phyloP scores from a whole-genome alignment of 35 echinoderm and acorn worm species.

The Apostichopus parvimensis region DNA sequence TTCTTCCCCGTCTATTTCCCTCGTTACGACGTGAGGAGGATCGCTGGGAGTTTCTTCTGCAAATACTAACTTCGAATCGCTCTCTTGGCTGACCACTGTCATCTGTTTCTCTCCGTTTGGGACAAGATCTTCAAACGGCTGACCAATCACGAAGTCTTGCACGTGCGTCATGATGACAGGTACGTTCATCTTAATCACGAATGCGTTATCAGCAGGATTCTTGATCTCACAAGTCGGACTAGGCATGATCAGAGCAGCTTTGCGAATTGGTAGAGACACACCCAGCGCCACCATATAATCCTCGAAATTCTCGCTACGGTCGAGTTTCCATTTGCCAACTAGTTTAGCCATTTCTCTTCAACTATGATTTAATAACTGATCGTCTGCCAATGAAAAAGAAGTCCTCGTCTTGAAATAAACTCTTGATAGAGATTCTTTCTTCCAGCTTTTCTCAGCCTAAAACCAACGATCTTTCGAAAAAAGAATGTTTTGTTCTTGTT shows the following conservation, averaged over 20 bases:
- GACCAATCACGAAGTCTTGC: conserved; percentile 83
- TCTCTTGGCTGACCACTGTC: conserved; percentile 72
- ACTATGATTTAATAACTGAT: too few species aligned
- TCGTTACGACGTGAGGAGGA: conserved; percentile 81
- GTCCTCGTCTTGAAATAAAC: too few species aligned
- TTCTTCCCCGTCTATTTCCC: conserved; percentile 76
- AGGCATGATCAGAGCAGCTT: conserved; percentile 78
- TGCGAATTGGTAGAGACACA: conserved; percentile 79
- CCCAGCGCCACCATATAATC: conserved; percentile 93
- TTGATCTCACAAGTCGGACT: conserved; percentile 84
- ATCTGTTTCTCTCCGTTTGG: conserved; percentile 85
- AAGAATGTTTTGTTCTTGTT: too few species aligned
- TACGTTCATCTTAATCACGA: conserved; percentile 94
- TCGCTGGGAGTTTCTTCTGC: conserved; percentile 67
- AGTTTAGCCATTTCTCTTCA: conserved; percentile 58
- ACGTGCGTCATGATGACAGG: conserved; percentile 92
- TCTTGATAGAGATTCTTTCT: too few species aligned
- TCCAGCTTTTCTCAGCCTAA: too few species aligned
- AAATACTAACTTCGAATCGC: conserved; percentile 82
- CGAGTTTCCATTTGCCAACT: conserved; percentile 85
- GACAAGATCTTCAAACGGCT: conserved; percentile 89
- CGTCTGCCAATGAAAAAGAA: too few species aligned
- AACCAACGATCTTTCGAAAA: too few species aligned
- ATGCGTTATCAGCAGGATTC: conserved; percentile 56
- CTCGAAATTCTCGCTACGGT: conserved; percentile 94